Base-by-base conservation (phyloP, 2,113 vertebrate genomes). In the Lepisosteus oculatus region DNA sequence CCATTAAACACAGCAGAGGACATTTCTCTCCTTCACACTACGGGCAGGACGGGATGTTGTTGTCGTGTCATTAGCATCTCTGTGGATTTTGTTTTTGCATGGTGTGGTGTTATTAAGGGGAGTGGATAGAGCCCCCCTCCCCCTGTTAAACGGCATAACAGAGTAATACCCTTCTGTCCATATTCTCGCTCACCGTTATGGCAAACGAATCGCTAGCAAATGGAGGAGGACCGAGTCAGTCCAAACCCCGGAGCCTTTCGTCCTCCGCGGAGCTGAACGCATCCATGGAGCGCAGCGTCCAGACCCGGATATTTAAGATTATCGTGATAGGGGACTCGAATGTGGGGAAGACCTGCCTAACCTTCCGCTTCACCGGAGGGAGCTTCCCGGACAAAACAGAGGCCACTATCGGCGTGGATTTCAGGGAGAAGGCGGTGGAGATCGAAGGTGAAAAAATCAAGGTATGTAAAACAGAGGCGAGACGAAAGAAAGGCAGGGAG, bases 291-390 rank as follows among this genome's bases (percentile, higher is more conserved):
- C 93, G 93, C 43, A 97, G 94, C 78, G 94, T 97, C 78, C 96
- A 96, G 87, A 94, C 95, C 75, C 94, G 96, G 70, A 98, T 98
- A 86, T 98, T 98, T 78, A 98, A 98, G 84, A 98, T 98, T 80
- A 98, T 98, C 84, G 95, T 98, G 70, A 98, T 98, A 87, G 96
- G 96, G 15, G 96, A 98, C 85, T 98, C 96, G 69, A 98, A 98
- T 76, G 96, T 98, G 81, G 97, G 97, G 68, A 98, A 98, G 90
- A 98, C 97, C 61, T 98, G 97, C 83, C 86, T 98, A 85, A 96
- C 95, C 79, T 97, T 97, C 87, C 96, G 97, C 78, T 98, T 98
- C 89, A 98, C 96, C 68, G 96, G 96, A 1, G 95, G 97, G 1
- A 92, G 92, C 84, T 98, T 98, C 83, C 96, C 95, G 17, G 94